Evolutionary conservation across 2,888 invertebrate genomes (phyloP).

Genomic region (Quadroppia sp.): DNA sequence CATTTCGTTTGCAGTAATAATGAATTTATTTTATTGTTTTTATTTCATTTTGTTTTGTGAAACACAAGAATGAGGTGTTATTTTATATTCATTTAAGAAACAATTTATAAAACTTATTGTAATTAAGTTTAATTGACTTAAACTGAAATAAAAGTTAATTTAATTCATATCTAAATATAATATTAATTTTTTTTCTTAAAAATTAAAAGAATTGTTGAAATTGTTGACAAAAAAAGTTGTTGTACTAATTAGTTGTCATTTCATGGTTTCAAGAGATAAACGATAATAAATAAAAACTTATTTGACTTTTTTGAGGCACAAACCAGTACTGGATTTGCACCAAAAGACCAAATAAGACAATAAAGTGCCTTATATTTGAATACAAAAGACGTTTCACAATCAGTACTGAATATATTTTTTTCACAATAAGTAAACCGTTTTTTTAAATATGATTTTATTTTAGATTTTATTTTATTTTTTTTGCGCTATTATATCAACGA

Average conservation of each 20-base stretch:
- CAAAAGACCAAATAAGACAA: constrained; percentile 3
- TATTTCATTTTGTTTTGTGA: background rate
- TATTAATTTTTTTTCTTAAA: background rate
- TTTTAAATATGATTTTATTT: background rate
- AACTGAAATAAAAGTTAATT: background rate
- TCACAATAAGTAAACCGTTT: too few relatives aligned
- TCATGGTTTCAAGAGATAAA: constrained; percentile 22
- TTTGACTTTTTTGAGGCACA: background rate
- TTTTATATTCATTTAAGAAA: background rate
- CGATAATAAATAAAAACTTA: background rate
- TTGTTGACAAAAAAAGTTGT: background rate
- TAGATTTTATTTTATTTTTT: background rate
- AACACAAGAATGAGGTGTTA: background rate
- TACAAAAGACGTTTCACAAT: background rate
- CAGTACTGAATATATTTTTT: too few relatives aligned
- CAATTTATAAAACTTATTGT: background rate
- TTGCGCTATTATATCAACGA: too few relatives aligned
- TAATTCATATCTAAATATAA: background rate
- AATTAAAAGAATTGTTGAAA: background rate
- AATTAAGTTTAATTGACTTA: background rate
- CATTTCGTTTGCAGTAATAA: too few relatives aligned
- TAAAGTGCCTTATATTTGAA: background rate
- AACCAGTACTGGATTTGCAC: constrained; percentile 8
- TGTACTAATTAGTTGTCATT: constrained; percentile 15
- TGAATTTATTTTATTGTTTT: background rate